phyloP scores from a whole-genome alignment of 2,888 invertebrate species.

The Drosophila formosana region DNA sequence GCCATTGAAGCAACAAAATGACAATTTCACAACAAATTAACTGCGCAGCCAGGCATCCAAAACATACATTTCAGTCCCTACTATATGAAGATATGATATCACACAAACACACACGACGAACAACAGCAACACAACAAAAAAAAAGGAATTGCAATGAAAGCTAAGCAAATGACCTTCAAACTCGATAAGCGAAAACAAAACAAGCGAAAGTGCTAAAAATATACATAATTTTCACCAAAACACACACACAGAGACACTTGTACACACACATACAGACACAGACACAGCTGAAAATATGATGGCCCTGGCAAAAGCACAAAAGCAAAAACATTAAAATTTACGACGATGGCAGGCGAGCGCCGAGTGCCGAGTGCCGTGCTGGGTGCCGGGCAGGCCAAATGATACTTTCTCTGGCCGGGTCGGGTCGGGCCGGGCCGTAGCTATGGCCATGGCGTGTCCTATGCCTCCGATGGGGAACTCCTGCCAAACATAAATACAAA shows the following conservation, averaged over 20 bases:
- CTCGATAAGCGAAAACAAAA: slow-evolving; percentile 80
- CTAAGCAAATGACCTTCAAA: slow-evolving; percentile 79
- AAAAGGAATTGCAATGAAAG: slow-evolving; percentile 63
- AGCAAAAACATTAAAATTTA: slow-evolving; percentile 75
- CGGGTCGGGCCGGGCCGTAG: neutral
- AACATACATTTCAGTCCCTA: slow-evolving; percentile 50
- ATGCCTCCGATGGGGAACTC: slow-evolving; percentile 34
- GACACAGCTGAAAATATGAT: slow-evolving; percentile 69
- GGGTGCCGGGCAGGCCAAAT: slow-evolving; percentile 66
- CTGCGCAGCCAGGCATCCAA: slow-evolving; percentile 67
- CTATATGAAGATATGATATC: slow-evolving; percentile 64
- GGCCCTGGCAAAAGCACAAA: slow-evolving; percentile 59
- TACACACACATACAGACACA: slow-evolving; percentile 25
- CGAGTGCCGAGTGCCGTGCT: slow-evolving; percentile 12
- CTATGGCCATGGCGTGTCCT: slow-evolving; percentile 35
- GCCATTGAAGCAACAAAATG: slow-evolving; percentile 77
- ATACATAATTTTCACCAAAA: slow-evolving; percentile 75
- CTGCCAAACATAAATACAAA: slow-evolving; percentile 75
- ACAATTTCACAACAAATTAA: slow-evolving; percentile 81
- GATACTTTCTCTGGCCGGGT: slow-evolving; percentile 61
- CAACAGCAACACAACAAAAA: neutral
- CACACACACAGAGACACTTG: slow-evolving; percentile 26
- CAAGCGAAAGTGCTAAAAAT: slow-evolving; percentile 80
- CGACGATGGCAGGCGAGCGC: slow-evolving; percentile 49
- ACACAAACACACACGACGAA: slow-evolving; percentile 37